Base-by-base conservation (phyloP, 1,140 invertebrate genomes). In the Brachionus angularis region DNA sequence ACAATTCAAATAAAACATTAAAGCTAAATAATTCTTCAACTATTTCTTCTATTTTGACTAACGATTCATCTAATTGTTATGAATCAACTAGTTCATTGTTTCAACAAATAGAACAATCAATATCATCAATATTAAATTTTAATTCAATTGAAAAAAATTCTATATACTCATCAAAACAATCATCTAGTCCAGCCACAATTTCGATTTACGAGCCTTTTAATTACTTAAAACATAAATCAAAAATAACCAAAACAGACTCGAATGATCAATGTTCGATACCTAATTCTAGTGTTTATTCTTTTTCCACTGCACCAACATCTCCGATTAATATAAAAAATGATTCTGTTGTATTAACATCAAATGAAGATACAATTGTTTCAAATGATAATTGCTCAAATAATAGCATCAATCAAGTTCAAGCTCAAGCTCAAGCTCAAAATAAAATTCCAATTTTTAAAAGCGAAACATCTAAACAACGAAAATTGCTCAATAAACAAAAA, bases 401-500 rank as follows among this genome's bases (percentile, higher is more conserved):
- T n/a, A n/a, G n/a, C n/a, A n/a, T n/a, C n/a, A n/a, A n/a, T n/a
- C n/a, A n/a, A n/a, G n/a, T n/a, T n/a, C n/a, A n/a, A n/a, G n/a
- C n/a, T n/a, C n/a, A n/a, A n/a, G n/a, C n/a, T n/a, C n/a, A n/a
- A n/a, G n/a, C n/a, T n/a, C n/a, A n/a, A n/a, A n/a, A n/a, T n/a
- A 58, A 31, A 14, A 58, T 39, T 58, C 25, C 33, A 39, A 34
- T 55, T 21, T 55, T 12, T 23, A 58, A 58, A 58, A 58, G 53
- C 25, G 34, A 58, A 58, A 58, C 53, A 58, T 58, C 53, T 58
- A 58, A 21, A 58, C 53, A 58, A 58, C 33, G 53, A 58, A 58
- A 58, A 58, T 58, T 58, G 53, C 53, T 58, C 53, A 58, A 25
- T 58, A 58, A 23, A 23, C 39, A n/a, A n/a, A 16, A 21, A 42